phyloP scores from a whole-genome alignment of 2,797 vertebrate genomes.

The Neosilurus mollespiculum region DNA sequence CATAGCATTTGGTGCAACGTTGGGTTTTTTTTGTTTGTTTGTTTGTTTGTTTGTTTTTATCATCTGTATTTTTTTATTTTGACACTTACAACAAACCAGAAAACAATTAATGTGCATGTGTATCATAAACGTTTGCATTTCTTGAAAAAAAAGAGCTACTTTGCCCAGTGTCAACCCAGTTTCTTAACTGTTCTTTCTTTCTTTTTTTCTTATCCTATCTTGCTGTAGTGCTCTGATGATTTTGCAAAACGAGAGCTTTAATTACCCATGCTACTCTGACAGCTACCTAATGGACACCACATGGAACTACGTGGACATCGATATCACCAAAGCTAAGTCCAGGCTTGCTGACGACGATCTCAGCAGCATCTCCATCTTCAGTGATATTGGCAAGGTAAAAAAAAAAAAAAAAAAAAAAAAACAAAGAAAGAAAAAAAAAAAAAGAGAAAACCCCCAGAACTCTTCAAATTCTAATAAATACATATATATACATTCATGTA shows the following conservation, averaged over 20 bases:
- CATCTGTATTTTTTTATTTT: conserved; percentile 64
- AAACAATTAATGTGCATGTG: neutral
- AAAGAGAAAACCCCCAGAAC: neutral
- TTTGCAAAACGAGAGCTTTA: conserved; percentile 90
- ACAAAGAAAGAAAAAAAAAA: neutral
- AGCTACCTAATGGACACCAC: conserved; percentile 80
- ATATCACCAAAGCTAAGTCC: conserved; percentile 81
- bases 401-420: neutral
- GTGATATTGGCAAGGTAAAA: conserved; percentile 90
- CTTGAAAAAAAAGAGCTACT: neutral
- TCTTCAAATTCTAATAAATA: neutral
- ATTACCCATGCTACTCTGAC: conserved; percentile 82
- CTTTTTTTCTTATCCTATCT: neutral
- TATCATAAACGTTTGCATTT: neutral
- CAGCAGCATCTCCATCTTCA: conserved; percentile 84
- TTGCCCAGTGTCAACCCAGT: neutral
- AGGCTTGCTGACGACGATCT: conserved; percentile 87
- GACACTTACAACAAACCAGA: neutral
- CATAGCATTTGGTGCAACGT: conserved; percentile 78
- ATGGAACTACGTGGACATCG: conserved; percentile 85
- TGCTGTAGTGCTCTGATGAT: conserved; percentile 86
- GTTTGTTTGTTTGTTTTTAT: conserved; percentile 67
- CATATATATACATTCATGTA: neutral
- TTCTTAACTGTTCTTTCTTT: neutral
- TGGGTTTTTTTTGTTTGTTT: conserved; percentile 63